Evolutionary conservation across 2,797 vertebrate species (phyloP), one percentile per base, ranked within the genome.

Genomic region (Pipistrellus pipistrellus): DNA sequence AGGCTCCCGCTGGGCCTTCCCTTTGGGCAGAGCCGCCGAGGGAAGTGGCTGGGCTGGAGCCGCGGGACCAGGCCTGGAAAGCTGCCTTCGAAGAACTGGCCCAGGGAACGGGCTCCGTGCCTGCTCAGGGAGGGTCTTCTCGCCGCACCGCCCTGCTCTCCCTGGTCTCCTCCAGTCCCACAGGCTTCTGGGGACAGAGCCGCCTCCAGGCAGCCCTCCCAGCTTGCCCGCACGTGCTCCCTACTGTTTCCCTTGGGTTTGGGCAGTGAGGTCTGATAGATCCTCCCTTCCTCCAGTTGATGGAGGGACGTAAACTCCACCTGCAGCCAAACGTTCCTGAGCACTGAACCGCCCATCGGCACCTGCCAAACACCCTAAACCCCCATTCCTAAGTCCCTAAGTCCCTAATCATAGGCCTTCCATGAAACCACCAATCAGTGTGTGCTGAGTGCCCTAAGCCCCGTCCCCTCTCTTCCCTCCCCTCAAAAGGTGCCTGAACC

Each of bases 161-260:
- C 51, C 25, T n/a, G n/a, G n/a, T 30, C 27, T 27, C 44, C 66
- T 76, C 25, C 30, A 38, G 1, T 14, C 59, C n/a, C 73, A 38
- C 30, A 3, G 6, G 15, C 20, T 30, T 20, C 83, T 30, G 30
- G 15, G 14, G 53, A 66, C 41, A 8, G 4, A 25, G 13, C 72
- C 48, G 89, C 93, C 75, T 91, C 90, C 81, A 91, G 81, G 90
- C 41, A 95, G 93, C 59, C 91, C 85, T 71, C 85, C 73, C 14
- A 15, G 68, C 53, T 21, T 93, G 48, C 80, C 57, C 20, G 8
- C 20, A 23, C 48, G 80, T 21, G 69, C 46, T 64, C 32, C 7
- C 15, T 51, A 35, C 48, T 32, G 14, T 73, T 72, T 75, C 20
- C 23, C 25, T 17, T 32, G 75, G 38, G 13, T 13, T 51, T 59